Evolutionary conservation across 2,113 vertebrate species (phyloP), one percentile per base, ranked within the genome.

Genomic region (Elanoides forficatus): DNA sequence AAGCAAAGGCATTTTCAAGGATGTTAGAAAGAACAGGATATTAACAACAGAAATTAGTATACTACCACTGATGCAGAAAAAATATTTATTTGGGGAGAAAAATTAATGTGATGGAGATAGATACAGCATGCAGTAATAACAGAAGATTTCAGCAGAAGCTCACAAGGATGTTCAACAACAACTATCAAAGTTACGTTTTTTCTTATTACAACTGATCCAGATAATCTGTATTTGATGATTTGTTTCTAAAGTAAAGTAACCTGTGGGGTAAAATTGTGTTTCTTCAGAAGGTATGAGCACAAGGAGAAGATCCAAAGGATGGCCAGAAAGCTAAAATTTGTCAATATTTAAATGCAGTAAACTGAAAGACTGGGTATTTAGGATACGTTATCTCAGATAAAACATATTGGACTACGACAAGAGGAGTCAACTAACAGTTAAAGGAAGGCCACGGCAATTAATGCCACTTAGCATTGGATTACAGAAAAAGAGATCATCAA

Each of bases 401-500:
- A 90, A 85, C 87, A 65, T 75, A 81, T 0, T 50, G 40, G 53
- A 47, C 92, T 81, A 38, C 2, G 0, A 70, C 63, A 88, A 55
- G 86, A 83, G 85, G 92, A 95, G 75, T 94, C 94, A 90, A n/a
- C 78, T 95, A 86, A 95, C 71, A 63, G 94, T 91, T 92, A 93
- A 95, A 73, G 79, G 63, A 60, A 79, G 93, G 85, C 90, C 95
- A 91, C 0, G 0, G 81, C 88, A 93, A 95, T 93, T 96, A 97
- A 93, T 92, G 90, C 92, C 90, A 78, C 81, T 90, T 94, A 93
- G 92, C 75, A 93, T 95, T 91, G 92, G 90, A 90, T 95, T 95
- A 95, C 95, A 93, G 88, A 86, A 94, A 85, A 62, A 73, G 93
- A 92, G 90, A 95, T 82, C 75, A 59, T 90, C 79, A 62, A 27